Evolutionary conservation across 2,888 invertebrate genomes (phyloP), one percentile per base, ranked within the genome.

Genomic region (Lampropteryx suffumata): DNA sequence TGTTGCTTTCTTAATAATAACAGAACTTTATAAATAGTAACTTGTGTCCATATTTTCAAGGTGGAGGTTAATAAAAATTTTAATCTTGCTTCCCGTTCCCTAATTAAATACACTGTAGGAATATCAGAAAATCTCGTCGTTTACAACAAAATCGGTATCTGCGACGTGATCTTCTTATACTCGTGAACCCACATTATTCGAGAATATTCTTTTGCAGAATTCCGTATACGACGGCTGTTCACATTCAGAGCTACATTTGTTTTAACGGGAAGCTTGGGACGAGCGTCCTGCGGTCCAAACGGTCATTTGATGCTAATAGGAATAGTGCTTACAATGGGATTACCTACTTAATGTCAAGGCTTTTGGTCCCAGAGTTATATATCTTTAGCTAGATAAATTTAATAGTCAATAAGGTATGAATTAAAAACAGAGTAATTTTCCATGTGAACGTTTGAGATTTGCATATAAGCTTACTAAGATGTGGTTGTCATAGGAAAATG

Each of bases 261-360:
- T 50, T 53, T 55, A 55, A 52, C 49, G 55, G 53, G 53, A 51
- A 57, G 53, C 53, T 21, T 72, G 69, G 71, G 55, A 59, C 63
- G 55, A 59, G 60, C 61, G 54, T 60, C 56, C 60, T 65, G 65
- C 65, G 70, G 64, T 64, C 64, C 64, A 66, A 79, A 79, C 69
- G 73, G 72, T 71, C 72, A 65, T 78, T 80, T 76, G 73, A 82
- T 80, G 81, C 78, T 80, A 82, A 81, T 80, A 68, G 71, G 63
- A 68, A 59, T 76, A 74, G 76, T 73, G 73, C 77, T 79, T 76
- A 79, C 81, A 80, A 78, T 74, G 63, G 72, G 76, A 75, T 79
- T 79, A 73, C 65, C 68, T 70, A 73, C 66, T 70, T 67, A 73
- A 73, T 65, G 71, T 69, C 69, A 64, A 60, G 60, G 63, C 58